Percentiles rank a stretch among this genome's conserved stretches.
Conservation (phyloP, 2,113 vertebrate species). For the Prionailurus bengalensis region DNA sequence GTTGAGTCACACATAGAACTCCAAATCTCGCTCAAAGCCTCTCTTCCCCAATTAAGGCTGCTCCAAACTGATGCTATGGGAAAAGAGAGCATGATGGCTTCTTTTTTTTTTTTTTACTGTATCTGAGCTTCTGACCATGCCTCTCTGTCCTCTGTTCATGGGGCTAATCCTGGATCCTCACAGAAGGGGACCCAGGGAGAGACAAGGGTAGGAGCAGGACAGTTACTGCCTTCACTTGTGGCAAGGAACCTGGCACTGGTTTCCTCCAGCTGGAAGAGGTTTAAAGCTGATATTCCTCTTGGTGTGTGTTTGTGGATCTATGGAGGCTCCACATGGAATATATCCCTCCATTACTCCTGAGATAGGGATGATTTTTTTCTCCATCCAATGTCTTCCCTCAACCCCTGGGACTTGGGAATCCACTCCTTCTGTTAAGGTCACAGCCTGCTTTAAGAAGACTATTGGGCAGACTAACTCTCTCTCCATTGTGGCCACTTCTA, state of each 20-base stretch:
- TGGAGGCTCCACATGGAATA: background rate
- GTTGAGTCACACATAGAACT: background rate
- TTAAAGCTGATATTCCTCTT: background rate
- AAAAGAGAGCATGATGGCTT: background rate
- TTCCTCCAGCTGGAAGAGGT: background rate
- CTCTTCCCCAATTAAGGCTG: background rate
- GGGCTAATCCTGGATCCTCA: background rate
- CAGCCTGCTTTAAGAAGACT: background rate
- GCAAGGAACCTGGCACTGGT: background rate
- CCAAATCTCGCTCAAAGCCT: background rate
- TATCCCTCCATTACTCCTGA: background rate
- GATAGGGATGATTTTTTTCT: background rate
- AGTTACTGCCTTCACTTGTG: background rate
- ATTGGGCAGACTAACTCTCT: background rate
- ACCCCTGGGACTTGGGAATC: background rate
- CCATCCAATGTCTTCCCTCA: background rate
- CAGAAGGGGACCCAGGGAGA: background rate
- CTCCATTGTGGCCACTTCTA: background rate
- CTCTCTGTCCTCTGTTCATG: background rate
- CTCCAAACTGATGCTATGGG: background rate
- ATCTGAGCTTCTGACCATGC: background rate
- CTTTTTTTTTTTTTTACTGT: background rate
- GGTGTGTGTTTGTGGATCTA: background rate
- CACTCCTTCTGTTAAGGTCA: background rate
- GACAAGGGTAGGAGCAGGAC: background rate